Percentiles rank a stretch among this genome's conserved stretches.
phyloP scores from a whole-genome alignment of 2,888 invertebrate species.

The Drosophila trichaetosa region DNA sequence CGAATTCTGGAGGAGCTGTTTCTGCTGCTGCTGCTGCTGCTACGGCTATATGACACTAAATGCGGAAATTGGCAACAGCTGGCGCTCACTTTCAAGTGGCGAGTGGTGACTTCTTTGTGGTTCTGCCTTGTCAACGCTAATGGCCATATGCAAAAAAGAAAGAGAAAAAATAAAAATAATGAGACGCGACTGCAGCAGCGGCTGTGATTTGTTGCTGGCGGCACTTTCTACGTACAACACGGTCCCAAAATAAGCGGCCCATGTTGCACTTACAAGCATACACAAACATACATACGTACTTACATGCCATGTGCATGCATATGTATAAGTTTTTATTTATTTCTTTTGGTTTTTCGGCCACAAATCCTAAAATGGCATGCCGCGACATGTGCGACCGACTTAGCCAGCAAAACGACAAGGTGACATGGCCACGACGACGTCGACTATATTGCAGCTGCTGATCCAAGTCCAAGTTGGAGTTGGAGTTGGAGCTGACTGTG shows the following conservation, averaged over 20 bases:
- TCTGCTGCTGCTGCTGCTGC: not conserved
- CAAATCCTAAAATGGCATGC: slow-evolving; percentile 82
- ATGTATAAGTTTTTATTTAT: slow-evolving; percentile 30
- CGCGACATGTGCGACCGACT: slow-evolving; percentile 81
- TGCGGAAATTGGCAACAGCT: slow-evolving; percentile 78
- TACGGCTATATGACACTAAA: slow-evolving; percentile 33
- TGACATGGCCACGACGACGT: slow-evolving; percentile 61
- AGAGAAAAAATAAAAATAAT: slow-evolving; percentile 58
- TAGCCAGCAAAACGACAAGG: slow-evolving; percentile 70
- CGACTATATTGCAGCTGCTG: slow-evolving; percentile 50
- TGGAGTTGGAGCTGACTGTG: slow-evolving; percentile 38
- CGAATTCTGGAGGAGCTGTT: slow-evolving; percentile 51
- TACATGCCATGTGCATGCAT: not conserved
- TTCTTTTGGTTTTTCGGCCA: slow-evolving; percentile 60
- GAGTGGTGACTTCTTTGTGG: slow-evolving; percentile 74
- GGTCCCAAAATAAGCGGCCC: slow-evolving; percentile 77
- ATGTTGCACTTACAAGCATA: slow-evolving; percentile 60
- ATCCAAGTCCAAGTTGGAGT: slow-evolving; percentile 38
- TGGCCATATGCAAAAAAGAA: slow-evolving; percentile 73
- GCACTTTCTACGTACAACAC: slow-evolving; percentile 69
- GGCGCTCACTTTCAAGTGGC: slow-evolving; percentile 73
- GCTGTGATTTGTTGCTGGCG: slow-evolving; percentile 63
- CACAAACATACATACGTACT: slow-evolving; percentile 20
- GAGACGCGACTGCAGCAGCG: slow-evolving; percentile 59
- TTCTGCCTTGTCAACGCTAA: slow-evolving; percentile 80